Conservation (phyloP, 1,140 invertebrate species). For the Adelges cooleyi region DNA sequence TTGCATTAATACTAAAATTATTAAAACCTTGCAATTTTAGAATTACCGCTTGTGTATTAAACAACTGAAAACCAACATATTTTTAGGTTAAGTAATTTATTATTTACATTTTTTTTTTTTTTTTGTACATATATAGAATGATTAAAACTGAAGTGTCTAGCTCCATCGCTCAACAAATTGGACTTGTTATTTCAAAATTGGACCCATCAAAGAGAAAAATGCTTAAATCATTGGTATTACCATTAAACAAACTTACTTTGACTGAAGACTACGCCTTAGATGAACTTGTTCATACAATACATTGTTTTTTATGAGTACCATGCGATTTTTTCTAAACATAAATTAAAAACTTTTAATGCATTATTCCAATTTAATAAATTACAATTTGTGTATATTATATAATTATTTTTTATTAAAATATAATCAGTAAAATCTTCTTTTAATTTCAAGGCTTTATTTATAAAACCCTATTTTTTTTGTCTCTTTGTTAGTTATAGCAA, state of each 20-base stretch:
- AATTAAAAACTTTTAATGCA: background rate
- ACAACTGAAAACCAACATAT: no score
- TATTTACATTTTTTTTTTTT: no score
- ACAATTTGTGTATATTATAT: background rate
- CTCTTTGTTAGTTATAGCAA: no score
- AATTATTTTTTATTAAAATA: background rate
- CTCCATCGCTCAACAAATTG: background rate
- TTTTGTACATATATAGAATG: background rate
- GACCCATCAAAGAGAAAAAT: background rate
- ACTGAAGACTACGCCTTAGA: background rate
- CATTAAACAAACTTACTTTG: background rate
- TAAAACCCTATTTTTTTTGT: no score
- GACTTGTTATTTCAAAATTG: background rate
- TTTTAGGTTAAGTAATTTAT: no score
- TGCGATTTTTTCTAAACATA: background rate
- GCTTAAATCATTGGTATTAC: background rate
- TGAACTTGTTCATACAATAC: background rate
- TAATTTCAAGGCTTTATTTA: no score
- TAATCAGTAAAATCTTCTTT: no score
- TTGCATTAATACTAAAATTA: no score
- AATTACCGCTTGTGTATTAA: no score
- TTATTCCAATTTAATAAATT: background rate
- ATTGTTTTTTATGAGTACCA: background rate
- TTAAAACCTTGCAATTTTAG: no score
- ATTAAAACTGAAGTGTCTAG: conserved; percentile 14